Conservation (phyloP, 2,888 invertebrate genomes). For the Aphidoletes aphidimyza region DNA sequence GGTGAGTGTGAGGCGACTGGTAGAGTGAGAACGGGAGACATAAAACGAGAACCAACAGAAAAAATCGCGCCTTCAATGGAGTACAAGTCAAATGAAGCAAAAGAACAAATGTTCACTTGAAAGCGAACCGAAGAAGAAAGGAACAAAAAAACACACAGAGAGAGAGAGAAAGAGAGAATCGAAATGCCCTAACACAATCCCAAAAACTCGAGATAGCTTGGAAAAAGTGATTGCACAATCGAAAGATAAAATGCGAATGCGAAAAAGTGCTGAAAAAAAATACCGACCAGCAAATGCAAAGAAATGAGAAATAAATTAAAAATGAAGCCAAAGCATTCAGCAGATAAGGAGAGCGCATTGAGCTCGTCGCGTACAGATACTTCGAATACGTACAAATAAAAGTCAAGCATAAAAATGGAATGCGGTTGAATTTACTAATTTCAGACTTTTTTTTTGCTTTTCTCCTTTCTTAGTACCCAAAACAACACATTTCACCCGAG, state of each 20-base stretch:
- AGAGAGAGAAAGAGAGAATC: background rate
- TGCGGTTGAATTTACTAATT: slow-evolving; percentile 46
- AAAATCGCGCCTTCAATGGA: background rate
- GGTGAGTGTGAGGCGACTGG: too few relatives aligned
- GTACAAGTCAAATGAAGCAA: background rate
- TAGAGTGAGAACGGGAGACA: too few relatives aligned
- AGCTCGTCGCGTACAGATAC: background rate
- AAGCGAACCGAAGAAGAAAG: background rate
- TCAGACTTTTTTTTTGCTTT: slow-evolving; percentile 6
- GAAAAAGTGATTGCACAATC: slow-evolving; percentile 28
- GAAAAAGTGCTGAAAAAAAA: background rate
- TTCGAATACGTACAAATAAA: background rate
- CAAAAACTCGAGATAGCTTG: background rate
- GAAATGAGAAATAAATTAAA: slow-evolving; percentile 37
- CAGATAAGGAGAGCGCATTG: background rate
- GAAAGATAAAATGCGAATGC: background rate
- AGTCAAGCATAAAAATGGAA: background rate
- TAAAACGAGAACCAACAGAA: background rate
- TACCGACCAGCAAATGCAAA: background rate
- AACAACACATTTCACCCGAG: background rate
- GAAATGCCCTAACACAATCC: background rate
- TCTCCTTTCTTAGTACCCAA: background rate
- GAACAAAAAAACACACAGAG: background rate
- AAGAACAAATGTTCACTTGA: background rate
- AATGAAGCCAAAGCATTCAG: slow-evolving; percentile 11